These are phyloP conservation scores for Odontamblyopus rebecca DNA, from an alignment of 2,797 vertebrate genomes.

Conservation along the genomic window DNA sequence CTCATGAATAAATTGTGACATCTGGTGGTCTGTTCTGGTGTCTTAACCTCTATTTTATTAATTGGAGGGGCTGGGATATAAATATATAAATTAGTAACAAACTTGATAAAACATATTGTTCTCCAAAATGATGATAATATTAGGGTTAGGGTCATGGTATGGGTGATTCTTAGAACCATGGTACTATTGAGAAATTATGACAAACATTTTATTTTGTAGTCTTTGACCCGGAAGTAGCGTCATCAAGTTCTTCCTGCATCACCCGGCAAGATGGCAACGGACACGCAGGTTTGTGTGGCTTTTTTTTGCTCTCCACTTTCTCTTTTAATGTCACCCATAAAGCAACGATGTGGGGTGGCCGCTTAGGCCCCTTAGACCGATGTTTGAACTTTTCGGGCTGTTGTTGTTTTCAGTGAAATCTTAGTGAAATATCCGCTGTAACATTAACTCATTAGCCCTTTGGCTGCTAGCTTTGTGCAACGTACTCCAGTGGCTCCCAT, in stretches of 20 bases:
- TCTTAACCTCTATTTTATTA: background rate
- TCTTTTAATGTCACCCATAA: too few relatives aligned
- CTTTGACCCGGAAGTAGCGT: constrained; percentile 71
- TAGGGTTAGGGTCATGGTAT: too few relatives aligned
- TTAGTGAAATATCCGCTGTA: background rate
- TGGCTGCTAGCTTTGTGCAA: constrained; percentile 51
- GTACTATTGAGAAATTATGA: background rate
- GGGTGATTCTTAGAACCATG: too few relatives aligned
- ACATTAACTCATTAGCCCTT: constrained; percentile 23
- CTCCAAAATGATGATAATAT: too few relatives aligned
- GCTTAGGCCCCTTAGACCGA: rapidly evolving
- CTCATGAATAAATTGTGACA: constrained; percentile 13
- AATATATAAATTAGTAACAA: too few relatives aligned
- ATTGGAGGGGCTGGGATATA: too few relatives aligned
- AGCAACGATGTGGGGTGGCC: rapidly evolving
- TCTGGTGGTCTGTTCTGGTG: constrained; percentile 25
- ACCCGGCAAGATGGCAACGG: constrained; percentile 94
- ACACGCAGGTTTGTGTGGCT: constrained; percentile 90
- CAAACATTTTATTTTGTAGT: background rate
- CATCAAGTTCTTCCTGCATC: constrained; percentile 80
- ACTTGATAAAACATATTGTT: too few relatives aligned
- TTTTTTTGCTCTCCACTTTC: constrained; percentile 24
- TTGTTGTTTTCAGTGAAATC: background rate
- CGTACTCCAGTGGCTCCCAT: constrained; percentile 32
- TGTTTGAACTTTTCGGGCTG: rapidly evolving